Percentiles rank a stretch among this genome's conserved stretches.
These are phyloP conservation scores for Nemoura dubitans DNA, from an alignment of 2,888 invertebrate genomes.

Conservation along the genomic window DNA sequence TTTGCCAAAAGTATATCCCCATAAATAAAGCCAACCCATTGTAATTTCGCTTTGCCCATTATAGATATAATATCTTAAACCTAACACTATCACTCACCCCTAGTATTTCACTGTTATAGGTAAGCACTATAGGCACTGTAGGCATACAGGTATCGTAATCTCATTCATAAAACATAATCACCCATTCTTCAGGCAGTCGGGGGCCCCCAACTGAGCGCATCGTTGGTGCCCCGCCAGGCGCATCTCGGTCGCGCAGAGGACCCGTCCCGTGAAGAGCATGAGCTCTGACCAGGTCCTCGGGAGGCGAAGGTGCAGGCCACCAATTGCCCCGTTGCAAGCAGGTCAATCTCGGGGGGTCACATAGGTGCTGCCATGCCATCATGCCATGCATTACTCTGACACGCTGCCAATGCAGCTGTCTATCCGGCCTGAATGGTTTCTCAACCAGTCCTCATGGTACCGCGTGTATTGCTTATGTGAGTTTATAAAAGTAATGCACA, in stretches of 20 bases:
- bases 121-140: too few relatives aligned
- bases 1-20: background rate
- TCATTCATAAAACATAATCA: conserved; percentile 12
- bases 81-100: background rate
- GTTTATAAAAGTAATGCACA: background rate
- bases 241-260: background rate
- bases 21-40: background rate
- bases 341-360: background rate
- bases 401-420: background rate
- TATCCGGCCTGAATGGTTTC: background rate
- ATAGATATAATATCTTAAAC: background rate
- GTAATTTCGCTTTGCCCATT: background rate
- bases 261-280: background rate
- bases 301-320: background rate
- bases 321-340: background rate
- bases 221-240: background rate
- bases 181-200: background rate
- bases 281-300: too few relatives aligned
- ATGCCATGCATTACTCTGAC: background rate
- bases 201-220: background rate
- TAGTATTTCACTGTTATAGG: background rate
- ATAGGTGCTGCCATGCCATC: background rate
- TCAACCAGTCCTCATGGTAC: background rate
- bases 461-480: too few relatives aligned
- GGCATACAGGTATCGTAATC: conserved; percentile 12